Evolutionary conservation across 37 sponge, comb jelly and placozoan genomes (phyloP), one percentile per base, ranked within the genome.

Genomic region (Amphimedon queenslandica): DNA sequence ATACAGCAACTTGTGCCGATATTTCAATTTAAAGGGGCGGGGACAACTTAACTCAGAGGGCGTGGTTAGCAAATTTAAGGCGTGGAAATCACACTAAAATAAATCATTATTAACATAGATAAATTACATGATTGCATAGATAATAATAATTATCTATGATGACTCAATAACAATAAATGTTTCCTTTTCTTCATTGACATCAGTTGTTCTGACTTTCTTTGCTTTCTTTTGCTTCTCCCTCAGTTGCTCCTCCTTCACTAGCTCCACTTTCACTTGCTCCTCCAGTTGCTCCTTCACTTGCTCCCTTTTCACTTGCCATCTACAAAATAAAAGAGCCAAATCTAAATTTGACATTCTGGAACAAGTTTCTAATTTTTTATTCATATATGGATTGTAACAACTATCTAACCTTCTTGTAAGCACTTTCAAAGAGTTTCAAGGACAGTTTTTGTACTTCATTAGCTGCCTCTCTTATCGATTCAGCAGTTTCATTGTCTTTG

Each of bases 391-490:
- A 42, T 32, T 18, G 16, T 39, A 39, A 72, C 57, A 4, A 56
- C 25, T 13, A 29, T 29, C 74, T 58, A 16, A 82, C 87, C 90
- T 85, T 86, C 69, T 86, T 99, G 88, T 99, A 99, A 2, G 99
- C 99, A 72, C 92, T 69, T 70, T 99, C 99, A 79, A 99, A 99
- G 24, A 99, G 84, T 64, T 99, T 99, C 32, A 99, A 86, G 5
- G 99, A 92, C 13, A 91, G 75, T 72, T 95, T 93, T 78, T 95
- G 96, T 42, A 94, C 42, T 30, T 94, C 93, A 27, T 77, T 75
- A 55, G 72, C 66, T 25, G 92, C 86, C 55, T 82, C 70, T 34
- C 69, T 69, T 34, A 99, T 87, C 21, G 80, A 67, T 71, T 99
- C 99, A 2, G 91, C 80, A 11, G 85, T 74, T 63, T 89, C 88